phyloP scores from a whole-genome alignment of 2,888 invertebrate genomes.

The Biston stratarius region DNA sequence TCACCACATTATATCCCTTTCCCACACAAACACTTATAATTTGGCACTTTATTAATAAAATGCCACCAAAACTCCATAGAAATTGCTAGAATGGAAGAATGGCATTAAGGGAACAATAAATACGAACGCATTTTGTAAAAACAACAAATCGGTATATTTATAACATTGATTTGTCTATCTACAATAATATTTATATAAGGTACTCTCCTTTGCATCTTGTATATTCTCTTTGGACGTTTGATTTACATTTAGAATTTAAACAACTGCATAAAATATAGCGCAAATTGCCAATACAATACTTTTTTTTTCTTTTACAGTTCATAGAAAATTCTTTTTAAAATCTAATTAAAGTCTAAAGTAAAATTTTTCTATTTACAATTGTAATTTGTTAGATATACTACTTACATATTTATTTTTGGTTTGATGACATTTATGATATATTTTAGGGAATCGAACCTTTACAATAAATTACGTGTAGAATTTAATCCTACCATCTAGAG shows the following conservation, averaged over 20 bases:
- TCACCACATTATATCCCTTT: too few species aligned
- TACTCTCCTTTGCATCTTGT: constrained; percentile 18
- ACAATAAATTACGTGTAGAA: too few species aligned
- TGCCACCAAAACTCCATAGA: too few species aligned
- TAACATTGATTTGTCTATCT: constrained; percentile 48
- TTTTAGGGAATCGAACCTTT: too few species aligned
- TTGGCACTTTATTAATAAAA: too few species aligned
- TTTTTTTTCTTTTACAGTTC: neutral
- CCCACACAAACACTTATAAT: too few species aligned
- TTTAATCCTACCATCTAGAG: too few species aligned
- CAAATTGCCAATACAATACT: too few species aligned
- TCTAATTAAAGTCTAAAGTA: neutral
- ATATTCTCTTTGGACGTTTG: constrained; percentile 52
- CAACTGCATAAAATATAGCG: neutral
- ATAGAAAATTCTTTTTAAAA: neutral
- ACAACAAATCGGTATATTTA: constrained; percentile 43
- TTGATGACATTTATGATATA: too few species aligned
- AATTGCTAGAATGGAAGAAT: too few species aligned
- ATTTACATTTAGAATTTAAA: constrained; percentile 35
- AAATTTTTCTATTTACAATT: neutral
- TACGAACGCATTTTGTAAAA: constrained; percentile 27
- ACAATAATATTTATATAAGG: constrained; percentile 31
- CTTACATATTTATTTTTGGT: too few species aligned
- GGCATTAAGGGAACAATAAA: neutral
- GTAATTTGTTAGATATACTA: too few species aligned